Evolutionary conservation across 2,888 invertebrate species (phyloP), one percentile per base, ranked within the genome.

Genomic region (Lutraria lutraria): DNA sequence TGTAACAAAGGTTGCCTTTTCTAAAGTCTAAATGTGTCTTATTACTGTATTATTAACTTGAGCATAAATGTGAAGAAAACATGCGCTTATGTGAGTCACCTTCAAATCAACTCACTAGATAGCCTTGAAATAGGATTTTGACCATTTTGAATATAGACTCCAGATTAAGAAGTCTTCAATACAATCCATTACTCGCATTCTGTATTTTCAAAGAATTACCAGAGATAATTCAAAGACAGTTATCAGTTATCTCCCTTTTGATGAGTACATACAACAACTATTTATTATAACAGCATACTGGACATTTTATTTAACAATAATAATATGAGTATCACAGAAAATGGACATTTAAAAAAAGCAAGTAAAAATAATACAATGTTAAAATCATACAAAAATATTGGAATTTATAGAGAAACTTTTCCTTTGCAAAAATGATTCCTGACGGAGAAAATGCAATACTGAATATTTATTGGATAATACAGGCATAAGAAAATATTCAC

Each of bases 251-350:
- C 43, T 63, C 63, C 63, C 63, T 25, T 82, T 56, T n/a, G n/a
- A n/a, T n/a, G n/a, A n/a, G 56, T 56, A 8, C 60, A 29, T 13
- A 21, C 43, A n/a, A 83, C 43, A 60, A 68, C 6, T 16, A 63
- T 63, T 43, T 68, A 60, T 60, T 52, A 12, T 21, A 68, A 83
- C 3, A 34, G 43, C 29, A 29, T 25, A 72, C 68, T 83, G 83
- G 68, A 68, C 63, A 68, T 68, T 68, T 68, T 68, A 68, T 68
- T 60, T 25, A 68, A 68, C 63, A 68, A 68, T 56, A 25, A 25
- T 25, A 68, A 68, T 25, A 68, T 25, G 25, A 60, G 25, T 68
- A 68, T 68, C 63, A 68, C 63, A 68, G 63, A 25, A 68, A 68
- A 68, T 68, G 25, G 63, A n/a, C n/a, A 68, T 12, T 68, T 43